Conservation (phyloP, 2,797 vertebrate species). For the Hafferia zeledoni region DNA sequence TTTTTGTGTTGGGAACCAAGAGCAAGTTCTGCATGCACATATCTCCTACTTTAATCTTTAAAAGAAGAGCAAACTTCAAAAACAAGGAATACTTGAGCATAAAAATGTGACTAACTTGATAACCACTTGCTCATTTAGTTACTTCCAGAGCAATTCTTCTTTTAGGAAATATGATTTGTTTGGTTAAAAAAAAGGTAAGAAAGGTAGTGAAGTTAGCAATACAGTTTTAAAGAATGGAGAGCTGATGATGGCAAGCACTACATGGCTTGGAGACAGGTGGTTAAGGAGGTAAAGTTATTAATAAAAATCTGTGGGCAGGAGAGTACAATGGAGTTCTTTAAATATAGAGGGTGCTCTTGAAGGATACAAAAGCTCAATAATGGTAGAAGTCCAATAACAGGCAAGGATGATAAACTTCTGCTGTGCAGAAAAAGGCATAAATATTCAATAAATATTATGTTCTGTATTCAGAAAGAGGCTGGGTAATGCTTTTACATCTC, state of each 20-base stretch:
- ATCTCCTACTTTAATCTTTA: not conserved
- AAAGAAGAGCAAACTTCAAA: not conserved
- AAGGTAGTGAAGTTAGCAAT: not conserved
- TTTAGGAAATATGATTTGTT: not conserved
- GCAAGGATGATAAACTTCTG: conserved; percentile 38
- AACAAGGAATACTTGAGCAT: not conserved
- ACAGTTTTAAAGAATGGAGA: not conserved
- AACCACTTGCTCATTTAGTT: not conserved
- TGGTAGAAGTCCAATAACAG: not conserved
- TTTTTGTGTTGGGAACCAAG: not conserved
- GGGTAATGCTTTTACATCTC: conserved; percentile 32
- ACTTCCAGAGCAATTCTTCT: not conserved
- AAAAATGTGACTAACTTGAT: not conserved
- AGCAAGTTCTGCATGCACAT: not conserved
- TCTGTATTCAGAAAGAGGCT: conserved; percentile 41
- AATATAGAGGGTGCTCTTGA: conserved; percentile 36
- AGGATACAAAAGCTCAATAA: conserved; percentile 17
- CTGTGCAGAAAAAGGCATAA: conserved; percentile 26
- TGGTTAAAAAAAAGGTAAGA: conserved; percentile 13
- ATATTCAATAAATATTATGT: conserved; percentile 63
- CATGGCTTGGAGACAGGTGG: not conserved
- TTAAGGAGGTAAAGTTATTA: conserved; percentile 44
- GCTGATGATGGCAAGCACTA: not conserved
- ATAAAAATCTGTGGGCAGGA: conserved; percentile 52
- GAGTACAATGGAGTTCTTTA: conserved; percentile 19